Base-by-base conservation (phyloP, 2,888 invertebrate species). In the Leucophora obtusa region DNA sequence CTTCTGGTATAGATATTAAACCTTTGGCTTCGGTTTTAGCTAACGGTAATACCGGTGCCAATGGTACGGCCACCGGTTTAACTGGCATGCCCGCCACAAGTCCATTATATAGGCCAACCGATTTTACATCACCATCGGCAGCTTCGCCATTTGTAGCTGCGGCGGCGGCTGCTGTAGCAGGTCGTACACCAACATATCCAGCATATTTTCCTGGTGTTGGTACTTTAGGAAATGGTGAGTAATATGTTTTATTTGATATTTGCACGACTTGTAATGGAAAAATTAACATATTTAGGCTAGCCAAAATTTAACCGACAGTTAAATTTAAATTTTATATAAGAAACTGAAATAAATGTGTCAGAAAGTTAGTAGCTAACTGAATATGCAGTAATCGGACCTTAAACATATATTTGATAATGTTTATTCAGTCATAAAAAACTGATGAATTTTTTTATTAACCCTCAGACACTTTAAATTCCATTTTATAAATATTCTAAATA, bases 81-180 rank as follows among this genome's bases (percentile, higher is more conserved):
- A 84, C 88, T 65, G 87, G 88, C 6, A 83, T 89, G 79, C 88
- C 89, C 24, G 86, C 89, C 60, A 88, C 89, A 59, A 90, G 90
- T 84, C 90, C 90, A 6, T 85, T 87, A 6, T 88, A 88, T 80
- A 83, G 90, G 60, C 88, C 90, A 66, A 87, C 89, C 18, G 90
- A 90, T 82, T 90, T 90, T 69, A 87, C 89, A 77, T 89, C 89
- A n/a, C 89, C 90, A 14, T 85, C 87, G 76, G 87, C 89, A 35
- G 88, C 89, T 50, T 89, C 90, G 43, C 88, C 90, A 10, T 88
- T 90, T 73, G 87, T 86, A 50, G 87, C 88, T 53, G 87, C 87
- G n/a, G 87, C 88, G n/a, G 87, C 88, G 33, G 88, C 87, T 18
- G 87, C 87, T 9, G 88, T 86, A 5, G 87, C 86, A 33, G 78